These are phyloP conservation scores for Ochropleura plecta DNA, from an alignment of 2,888 invertebrate genomes.

Conservation along the genomic window DNA sequence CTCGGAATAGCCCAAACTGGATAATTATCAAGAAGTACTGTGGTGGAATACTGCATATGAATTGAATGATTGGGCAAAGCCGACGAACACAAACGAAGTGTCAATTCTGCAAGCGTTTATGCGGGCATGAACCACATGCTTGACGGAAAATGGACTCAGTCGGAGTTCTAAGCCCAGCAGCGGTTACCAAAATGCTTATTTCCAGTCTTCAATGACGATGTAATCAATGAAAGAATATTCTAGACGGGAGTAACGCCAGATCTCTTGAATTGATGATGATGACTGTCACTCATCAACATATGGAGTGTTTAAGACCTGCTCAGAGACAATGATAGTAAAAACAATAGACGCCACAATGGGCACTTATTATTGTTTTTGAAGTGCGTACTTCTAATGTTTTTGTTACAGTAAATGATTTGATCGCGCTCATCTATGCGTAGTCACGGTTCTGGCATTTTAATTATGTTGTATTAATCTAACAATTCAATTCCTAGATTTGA, in stretches of 20 bases:
- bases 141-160: neutral
- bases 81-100: neutral
- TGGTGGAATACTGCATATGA: neutral
- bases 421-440: neutral
- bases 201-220: neutral
- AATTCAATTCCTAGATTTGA: neutral
- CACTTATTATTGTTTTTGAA: constrained; percentile 42
- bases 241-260: neutral
- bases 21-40: constrained; percentile 4
- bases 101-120: neutral
- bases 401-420: constrained; percentile 20
- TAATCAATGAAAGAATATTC: neutral
- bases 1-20: constrained; percentile 2
- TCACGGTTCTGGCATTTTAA: neutral
- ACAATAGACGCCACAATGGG: constrained; percentile 31
- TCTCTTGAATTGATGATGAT: neutral
- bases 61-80: constrained; percentile 23
- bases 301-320: constrained; percentile 12
- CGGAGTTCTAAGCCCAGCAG: too few species aligned
- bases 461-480: neutral
- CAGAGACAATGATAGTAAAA: constrained; percentile 17
- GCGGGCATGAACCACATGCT: neutral
- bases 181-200: neutral
- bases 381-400: constrained; percentile 26
- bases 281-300: constrained; percentile 4